phyloP scores from a whole-genome alignment of 2,797 vertebrate genomes.

The Petrocephalus sullivani region DNA sequence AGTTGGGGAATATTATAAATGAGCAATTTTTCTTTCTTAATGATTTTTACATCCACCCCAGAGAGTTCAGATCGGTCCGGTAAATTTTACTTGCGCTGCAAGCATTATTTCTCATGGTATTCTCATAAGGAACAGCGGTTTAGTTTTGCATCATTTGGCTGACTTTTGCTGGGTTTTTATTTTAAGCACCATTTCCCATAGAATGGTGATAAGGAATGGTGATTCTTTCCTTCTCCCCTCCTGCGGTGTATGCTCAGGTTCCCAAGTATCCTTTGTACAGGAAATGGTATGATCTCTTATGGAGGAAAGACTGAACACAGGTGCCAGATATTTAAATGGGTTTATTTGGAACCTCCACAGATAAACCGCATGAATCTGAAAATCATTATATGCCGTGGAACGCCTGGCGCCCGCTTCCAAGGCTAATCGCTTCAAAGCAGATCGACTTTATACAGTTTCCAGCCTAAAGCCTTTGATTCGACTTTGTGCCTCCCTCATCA shows the following conservation, averaged over 20 bases:
- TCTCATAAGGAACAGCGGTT: neutral
- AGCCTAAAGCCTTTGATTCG: neutral
- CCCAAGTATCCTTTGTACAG: constrained; percentile 3
- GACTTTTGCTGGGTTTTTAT: neutral
- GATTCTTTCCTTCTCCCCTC: neutral
- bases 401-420: neutral
- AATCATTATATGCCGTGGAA: neutral
- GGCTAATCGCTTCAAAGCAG: constrained; percentile 21
- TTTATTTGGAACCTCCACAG: neutral
- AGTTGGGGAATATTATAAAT: neutral
- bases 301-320: constrained; percentile 7
- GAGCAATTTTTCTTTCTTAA: neutral
- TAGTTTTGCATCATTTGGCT: neutral
- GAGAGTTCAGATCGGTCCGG: neutral
- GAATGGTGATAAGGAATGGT: neutral
- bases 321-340: constrained; percentile 20
- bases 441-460: neutral
- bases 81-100: neutral
- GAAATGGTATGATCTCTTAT: constrained; percentile 19
- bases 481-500: neutral
- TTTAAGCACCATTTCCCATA: neutral
- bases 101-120: neutral
- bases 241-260: neutral
- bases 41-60: neutral
- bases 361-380: constrained; percentile 3